phyloP scores from a whole-genome alignment of 2,888 invertebrate genomes.

The Calephelis perditalis region DNA sequence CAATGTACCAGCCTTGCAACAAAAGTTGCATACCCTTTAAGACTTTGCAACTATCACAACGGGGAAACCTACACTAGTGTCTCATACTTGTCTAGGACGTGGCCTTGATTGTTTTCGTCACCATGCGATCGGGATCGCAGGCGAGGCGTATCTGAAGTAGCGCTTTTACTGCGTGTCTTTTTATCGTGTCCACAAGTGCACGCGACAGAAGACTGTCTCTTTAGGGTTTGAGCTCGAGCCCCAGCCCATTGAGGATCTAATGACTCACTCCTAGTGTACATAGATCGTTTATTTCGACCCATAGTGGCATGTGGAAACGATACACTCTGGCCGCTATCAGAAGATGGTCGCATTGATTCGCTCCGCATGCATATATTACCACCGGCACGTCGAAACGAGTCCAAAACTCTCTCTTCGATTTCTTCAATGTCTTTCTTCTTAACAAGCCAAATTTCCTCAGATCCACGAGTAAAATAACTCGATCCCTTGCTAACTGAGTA shows the following conservation, averaged over 20 bases:
- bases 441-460: slow-evolving; percentile 73
- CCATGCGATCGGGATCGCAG: slow-evolving; percentile 63
- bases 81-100: slow-evolving; percentile 73
- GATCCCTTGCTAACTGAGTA: slow-evolving; percentile 67
- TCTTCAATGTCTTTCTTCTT: slow-evolving; percentile 73
- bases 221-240: slow-evolving; percentile 57
- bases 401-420: slow-evolving; percentile 66
- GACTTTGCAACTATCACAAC: slow-evolving; percentile 36
- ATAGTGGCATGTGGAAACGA: slow-evolving; percentile 51
- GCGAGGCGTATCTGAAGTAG: slow-evolving; percentile 43
- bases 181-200: slow-evolving; percentile 72
- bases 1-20: slow-evolving; percentile 26
- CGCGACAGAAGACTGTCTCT: slow-evolving; percentile 65
- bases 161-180: slow-evolving; percentile 55
- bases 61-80: slow-evolving; percentile 58
- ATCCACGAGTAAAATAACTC: slow-evolving; percentile 67
- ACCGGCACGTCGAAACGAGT: slow-evolving; percentile 63
- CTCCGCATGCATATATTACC: slow-evolving; percentile 48
- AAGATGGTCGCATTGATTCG: slow-evolving; percentile 48
- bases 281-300: slow-evolving; percentile 47
- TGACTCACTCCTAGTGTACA: slow-evolving; percentile 65
- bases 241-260: slow-evolving; percentile 60
- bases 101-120: slow-evolving; percentile 55
- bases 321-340: slow-evolving; percentile 49
- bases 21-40: slow-evolving; percentile 11